Evolutionary conservation across 2,888 invertebrate genomes (phyloP).

Genomic region (Limnephilus rhombicus): DNA sequence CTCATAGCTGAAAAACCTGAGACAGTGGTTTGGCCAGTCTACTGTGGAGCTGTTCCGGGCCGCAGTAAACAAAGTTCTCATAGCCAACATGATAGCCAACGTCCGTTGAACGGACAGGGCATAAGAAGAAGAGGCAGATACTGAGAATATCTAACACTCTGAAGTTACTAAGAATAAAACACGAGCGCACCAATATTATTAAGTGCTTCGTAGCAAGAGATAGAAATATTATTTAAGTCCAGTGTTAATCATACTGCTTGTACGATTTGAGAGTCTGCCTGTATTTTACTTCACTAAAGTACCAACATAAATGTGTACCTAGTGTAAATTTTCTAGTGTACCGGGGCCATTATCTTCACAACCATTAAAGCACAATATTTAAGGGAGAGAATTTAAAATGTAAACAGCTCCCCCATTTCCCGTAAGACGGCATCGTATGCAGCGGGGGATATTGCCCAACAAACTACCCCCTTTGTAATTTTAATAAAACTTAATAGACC

Average conservation of each 20-base stretch:
- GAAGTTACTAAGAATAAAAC: background rate
- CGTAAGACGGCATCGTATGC: constrained; percentile 26
- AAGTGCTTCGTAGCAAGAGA: background rate
- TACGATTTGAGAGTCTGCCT: background rate
- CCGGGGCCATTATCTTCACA: background rate
- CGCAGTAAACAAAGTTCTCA: no score
- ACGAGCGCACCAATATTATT: background rate
- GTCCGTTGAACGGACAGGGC: no score
- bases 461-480: constrained; percentile 38
- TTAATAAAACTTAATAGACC: constrained; percentile 49
- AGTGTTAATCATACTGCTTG: background rate
- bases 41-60: no score
- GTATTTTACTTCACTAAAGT: background rate
- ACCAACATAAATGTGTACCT: background rate
- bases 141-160: no score
- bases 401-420: constrained; percentile 23
- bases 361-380: constrained; percentile 11
- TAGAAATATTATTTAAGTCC: no score
- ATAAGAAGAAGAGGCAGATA: no score
- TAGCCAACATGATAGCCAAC: no score
- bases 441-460: constrained; percentile 4
- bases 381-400: constrained; percentile 13
- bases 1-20: no score
- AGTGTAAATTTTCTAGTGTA: background rate
- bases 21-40: no score